Base-by-base conservation (phyloP, 2,113 vertebrate species). In the Lucifuga dentata region DNA sequence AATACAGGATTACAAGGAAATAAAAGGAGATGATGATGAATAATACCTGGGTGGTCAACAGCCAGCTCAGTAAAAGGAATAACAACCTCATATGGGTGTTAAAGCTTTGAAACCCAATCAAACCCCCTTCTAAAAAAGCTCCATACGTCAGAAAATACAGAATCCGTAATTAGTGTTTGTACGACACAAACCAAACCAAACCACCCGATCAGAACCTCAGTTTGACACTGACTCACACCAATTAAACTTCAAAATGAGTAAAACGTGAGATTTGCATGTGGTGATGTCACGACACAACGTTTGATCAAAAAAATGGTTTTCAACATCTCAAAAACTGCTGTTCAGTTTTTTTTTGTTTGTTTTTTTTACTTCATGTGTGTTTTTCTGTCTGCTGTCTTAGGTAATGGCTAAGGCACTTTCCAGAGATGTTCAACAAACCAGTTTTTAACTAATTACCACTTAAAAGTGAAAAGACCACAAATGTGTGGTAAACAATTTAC, bases 41-140 rank as follows among this genome's bases (percentile, higher is more conserved):
- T 56, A 56, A 56, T 51, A 19, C 11, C 48, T 52, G 36, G n/a
- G 62, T 65, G 20, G 62, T 52, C 49, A 65, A 65, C 48, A 65
- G 49, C 62, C 62, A 53, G 26, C 7, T 29, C 26, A 29, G 62
- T 33, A 40, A 52, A 52, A 51, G 32, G 35, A 29, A 40, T 52
- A 65, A 65, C 38, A 65, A 43, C 23, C 35, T 40, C 40, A 17
- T 21, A 29, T 11, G 23, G 36, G 52, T 65, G 49, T 39, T 63
- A 51, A 64, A 64, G 60, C 60, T 64, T 64, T 64, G n/a, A 63
- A 29, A 50, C 19, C 45, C 44, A 50, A 7, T 36, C 19, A 61
- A 59, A 46, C 20, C 45, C 33, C n/a, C n/a, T n/a, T n/a, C n/a
- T n/a, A n/a, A n/a, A n/a, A n/a, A n/a, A n/a, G n/a, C n/a, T n/a